Conservation (phyloP, 2,888 invertebrate species). For the Nomada flava region DNA sequence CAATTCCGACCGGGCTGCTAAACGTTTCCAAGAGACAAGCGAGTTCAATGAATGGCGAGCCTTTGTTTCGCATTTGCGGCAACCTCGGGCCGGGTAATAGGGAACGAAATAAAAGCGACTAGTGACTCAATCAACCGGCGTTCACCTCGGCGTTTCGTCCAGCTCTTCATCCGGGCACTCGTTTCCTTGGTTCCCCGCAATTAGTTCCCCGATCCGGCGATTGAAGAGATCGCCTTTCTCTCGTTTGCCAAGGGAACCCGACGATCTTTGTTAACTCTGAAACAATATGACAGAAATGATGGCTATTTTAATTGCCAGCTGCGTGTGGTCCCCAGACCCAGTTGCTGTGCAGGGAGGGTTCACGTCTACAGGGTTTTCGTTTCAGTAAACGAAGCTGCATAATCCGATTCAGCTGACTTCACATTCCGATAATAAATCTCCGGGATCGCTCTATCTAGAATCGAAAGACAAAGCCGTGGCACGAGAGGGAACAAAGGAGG, state of each 20-base stretch:
- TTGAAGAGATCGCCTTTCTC: neutral
- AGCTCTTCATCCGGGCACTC: neutral
- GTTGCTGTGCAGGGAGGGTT: no score
- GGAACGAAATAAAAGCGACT: slow-evolving; percentile 76
- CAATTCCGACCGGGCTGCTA: slow-evolving; percentile 64
- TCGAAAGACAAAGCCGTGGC: neutral
- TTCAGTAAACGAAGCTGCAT: no score
- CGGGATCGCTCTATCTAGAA: no score
- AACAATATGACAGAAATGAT: no score
- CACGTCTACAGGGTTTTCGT: no score
- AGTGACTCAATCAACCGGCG: slow-evolving; percentile 78
- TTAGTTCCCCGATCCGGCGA: neutral
- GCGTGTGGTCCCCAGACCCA: no score
- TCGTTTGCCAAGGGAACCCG: neutral
- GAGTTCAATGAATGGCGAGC: slow-evolving; percentile 74
- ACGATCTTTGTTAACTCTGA: no score
- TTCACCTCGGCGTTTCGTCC: slow-evolving; percentile 8
- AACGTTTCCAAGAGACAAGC: slow-evolving; percentile 80
- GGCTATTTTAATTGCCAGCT: no score
- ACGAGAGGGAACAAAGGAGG: neutral
- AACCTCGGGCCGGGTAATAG: slow-evolving; percentile 71
- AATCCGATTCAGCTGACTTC: no score
- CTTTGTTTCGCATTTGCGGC: slow-evolving; percentile 74
- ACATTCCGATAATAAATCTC: no score
- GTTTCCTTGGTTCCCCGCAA: slow-evolving; percentile 2